These are phyloP conservation scores for Clivina fossor DNA, from an alignment of 2,888 invertebrate species.

Conservation along the genomic window DNA sequence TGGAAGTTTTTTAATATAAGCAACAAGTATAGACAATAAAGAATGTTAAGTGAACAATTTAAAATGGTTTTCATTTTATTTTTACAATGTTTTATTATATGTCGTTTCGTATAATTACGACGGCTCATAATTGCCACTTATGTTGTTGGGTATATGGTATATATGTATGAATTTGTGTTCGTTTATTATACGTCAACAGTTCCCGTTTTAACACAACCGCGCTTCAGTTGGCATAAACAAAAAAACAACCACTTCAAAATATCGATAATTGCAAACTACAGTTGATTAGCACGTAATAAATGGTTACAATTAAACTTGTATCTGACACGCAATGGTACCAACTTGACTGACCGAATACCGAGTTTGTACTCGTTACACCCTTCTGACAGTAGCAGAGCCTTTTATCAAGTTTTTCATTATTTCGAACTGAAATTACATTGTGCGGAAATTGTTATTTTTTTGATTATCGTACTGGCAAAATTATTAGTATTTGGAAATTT, in stretches of 20 bases:
- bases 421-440: too few species aligned
- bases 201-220: too few species aligned
- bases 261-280: slow-evolving; percentile 24
- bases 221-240: slow-evolving; percentile 13
- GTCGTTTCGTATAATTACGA: slow-evolving; percentile 20
- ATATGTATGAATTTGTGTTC: slow-evolving; percentile 10
- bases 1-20: slow-evolving; percentile 16
- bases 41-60: slow-evolving; percentile 3
- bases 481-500: too few species aligned
- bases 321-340: neutral
- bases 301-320: slow-evolving; percentile 17
- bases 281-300: slow-evolving; percentile 29
- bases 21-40: slow-evolving; percentile 14
- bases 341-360: neutral
- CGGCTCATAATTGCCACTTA: slow-evolving; percentile 25
- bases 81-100: slow-evolving; percentile 14
- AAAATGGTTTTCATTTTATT: too few species aligned
- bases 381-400: too few species aligned
- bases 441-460: too few species aligned
- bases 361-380: too few species aligned
- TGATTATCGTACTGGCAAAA: too few species aligned
- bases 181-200: slow-evolving; percentile 12
- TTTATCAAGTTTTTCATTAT: too few species aligned
- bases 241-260: slow-evolving; percentile 21
- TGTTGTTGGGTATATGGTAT: slow-evolving; percentile 2